Evolutionary conservation across 2,797 vertebrate species (phyloP).

Genomic region (Tinamus major): DNA sequence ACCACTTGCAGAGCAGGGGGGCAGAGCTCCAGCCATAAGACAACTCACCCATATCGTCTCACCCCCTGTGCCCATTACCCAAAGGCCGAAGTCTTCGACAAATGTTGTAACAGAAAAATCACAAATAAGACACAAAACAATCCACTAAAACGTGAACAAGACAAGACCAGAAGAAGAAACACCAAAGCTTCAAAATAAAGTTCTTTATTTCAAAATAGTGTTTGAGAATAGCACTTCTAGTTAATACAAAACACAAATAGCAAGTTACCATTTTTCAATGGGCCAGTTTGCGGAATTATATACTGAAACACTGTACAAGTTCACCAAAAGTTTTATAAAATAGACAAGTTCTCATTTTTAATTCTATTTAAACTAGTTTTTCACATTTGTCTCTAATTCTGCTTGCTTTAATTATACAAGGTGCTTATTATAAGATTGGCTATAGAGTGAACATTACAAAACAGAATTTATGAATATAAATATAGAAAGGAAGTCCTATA

Average conservation of each 20-base stretch:
- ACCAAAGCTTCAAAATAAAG: slow-evolving; percentile 72
- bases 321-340: slow-evolving; percentile 67
- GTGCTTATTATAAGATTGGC: slow-evolving; percentile 67
- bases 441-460: slow-evolving; percentile 68
- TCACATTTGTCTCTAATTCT: slow-evolving; percentile 86
- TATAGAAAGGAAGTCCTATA: slow-evolving; percentile 77
- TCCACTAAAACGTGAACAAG: not conserved
- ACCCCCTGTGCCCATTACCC: not conserved
- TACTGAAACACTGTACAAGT: slow-evolving; percentile 57
- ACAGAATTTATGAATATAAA: slow-evolving; percentile 75
- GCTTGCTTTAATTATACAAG: slow-evolving; percentile 73
- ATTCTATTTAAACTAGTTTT: slow-evolving; percentile 77
- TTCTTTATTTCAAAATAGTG: slow-evolving; percentile 81
- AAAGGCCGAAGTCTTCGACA: not conserved
- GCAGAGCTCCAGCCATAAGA: not conserved
- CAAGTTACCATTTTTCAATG: slow-evolving; percentile 62
- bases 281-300: slow-evolving; percentile 50
- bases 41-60: not conserved
- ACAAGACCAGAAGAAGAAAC: slow-evolving; percentile 11
- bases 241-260: slow-evolving; percentile 76
- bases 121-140: not conserved
- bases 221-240: slow-evolving; percentile 77
- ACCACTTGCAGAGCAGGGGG: not conserved
- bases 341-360: slow-evolving; percentile 65
- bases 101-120: not conserved